phyloP scores from a whole-genome alignment of 2,888 invertebrate species.

The Thyatira batis region DNA sequence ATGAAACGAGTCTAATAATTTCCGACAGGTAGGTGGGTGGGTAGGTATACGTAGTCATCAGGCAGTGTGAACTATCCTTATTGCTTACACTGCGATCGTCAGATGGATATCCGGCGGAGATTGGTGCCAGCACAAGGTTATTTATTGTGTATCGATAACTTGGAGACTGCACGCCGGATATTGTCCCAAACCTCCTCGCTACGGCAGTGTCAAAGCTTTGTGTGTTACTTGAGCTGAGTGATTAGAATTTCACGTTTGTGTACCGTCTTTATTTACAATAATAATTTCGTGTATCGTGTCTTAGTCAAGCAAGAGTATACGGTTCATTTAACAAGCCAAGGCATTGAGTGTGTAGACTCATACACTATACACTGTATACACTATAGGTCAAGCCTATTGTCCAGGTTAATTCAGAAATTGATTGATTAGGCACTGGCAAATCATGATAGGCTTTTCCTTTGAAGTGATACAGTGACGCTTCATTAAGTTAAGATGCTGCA shows the following conservation, averaged over 20 bases:
- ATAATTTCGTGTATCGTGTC: neutral
- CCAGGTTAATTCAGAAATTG: too few relatives aligned
- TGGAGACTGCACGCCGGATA: slow-evolving; percentile 27
- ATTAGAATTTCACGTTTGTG: slow-evolving; percentile 22
- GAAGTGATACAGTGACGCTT: too few relatives aligned
- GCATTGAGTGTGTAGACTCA: neutral
- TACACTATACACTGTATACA: too few relatives aligned
- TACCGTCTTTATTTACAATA: neutral
- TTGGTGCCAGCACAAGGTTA: slow-evolving; percentile 35
- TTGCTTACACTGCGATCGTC: slow-evolving; percentile 11
- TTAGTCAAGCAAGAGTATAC: neutral
- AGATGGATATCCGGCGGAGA: slow-evolving; percentile 43
- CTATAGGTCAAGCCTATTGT: too few relatives aligned
- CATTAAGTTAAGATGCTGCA: too few relatives aligned
- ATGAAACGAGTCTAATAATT: neutral
- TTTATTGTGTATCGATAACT: slow-evolving; percentile 41
- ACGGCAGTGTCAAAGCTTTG: slow-evolving; percentile 29
- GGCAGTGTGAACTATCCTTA: neutral
- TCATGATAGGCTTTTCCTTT: too few relatives aligned
- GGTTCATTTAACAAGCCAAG: neutral
- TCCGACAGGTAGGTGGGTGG: too few relatives aligned
- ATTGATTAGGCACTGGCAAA: too few relatives aligned
- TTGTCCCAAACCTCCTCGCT: slow-evolving; percentile 14
- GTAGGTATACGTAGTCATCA: neutral
- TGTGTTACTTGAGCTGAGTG: slow-evolving; percentile 9